Percentiles rank a stretch among this genome's conserved stretches.
These are phyloP conservation scores for Scolopax rusticola DNA, from an alignment of 2,797 vertebrate genomes.

Conservation along the genomic window DNA sequence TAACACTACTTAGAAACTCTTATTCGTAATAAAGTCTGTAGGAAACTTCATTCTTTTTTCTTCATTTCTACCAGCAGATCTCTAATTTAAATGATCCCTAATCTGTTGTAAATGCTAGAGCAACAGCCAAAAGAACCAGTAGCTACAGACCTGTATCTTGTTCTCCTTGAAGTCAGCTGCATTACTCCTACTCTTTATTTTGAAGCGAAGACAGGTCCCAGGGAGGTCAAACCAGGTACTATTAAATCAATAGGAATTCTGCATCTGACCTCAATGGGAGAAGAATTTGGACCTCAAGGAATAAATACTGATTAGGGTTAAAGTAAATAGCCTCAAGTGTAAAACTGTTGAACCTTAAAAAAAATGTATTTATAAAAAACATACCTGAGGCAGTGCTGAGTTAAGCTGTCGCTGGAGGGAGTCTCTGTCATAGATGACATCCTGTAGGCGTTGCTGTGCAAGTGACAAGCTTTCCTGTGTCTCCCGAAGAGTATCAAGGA, in stretches of 20 bases:
- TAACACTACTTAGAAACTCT: neutral
- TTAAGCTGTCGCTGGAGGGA: constrained; percentile 97
- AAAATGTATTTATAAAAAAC: neutral
- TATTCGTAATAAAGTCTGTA: neutral
- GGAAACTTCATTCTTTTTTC: neutral
- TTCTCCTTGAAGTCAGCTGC: constrained; percentile 18
- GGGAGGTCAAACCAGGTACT: neutral
- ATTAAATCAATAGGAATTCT: neutral
- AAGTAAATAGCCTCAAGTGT: neutral
- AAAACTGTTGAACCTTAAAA: neutral
- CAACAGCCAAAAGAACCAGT: constrained; percentile 70
- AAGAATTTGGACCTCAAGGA: neutral
- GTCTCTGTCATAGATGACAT: constrained; percentile 97
- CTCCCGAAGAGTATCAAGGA: constrained; percentile 95
- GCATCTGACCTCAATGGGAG: neutral
- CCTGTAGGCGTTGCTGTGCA: constrained; percentile 95
- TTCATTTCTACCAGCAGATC: neutral
- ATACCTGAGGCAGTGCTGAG: constrained; percentile 97
- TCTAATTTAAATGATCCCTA: constrained; percentile 11
- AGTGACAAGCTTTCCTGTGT: constrained; percentile 96
- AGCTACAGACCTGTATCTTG: constrained; percentile 13
- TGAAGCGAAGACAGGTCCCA: neutral
- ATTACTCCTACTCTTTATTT: neutral
- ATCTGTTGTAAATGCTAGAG: constrained; percentile 30
- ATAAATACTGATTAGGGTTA: neutral